These are phyloP conservation scores for Holothuria scabra DNA, from an alignment of 53 echinoderm and acorn worm species.

Conservation along the genomic window DNA sequence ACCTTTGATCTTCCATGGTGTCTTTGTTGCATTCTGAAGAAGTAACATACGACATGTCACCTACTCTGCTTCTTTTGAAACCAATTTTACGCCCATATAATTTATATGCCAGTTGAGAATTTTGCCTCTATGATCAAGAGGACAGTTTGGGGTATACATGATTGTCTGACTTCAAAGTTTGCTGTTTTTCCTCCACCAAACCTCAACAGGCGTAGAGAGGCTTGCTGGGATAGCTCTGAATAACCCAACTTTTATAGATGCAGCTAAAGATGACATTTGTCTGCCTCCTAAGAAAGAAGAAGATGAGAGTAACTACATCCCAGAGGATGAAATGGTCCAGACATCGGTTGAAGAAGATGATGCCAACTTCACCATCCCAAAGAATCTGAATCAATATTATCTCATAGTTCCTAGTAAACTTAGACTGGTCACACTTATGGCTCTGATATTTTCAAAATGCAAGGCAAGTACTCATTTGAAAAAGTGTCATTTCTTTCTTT, in stretches of 20 bases:
- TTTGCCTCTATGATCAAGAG: too few relatives aligned
- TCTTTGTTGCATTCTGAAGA: too few relatives aligned
- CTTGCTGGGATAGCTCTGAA: conserved; percentile 84
- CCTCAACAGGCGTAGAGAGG: conserved; percentile 67
- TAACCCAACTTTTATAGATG: conserved; percentile 80
- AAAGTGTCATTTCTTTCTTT: too few relatives aligned
- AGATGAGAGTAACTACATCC: conserved; percentile 24
- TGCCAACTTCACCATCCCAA: conserved; percentile 71
- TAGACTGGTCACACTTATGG: conserved; percentile 82
- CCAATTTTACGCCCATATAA: too few relatives aligned
- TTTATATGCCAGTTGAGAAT: too few relatives aligned
- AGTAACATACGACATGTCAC: too few relatives aligned
- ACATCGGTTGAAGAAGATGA: conserved; percentile 9
- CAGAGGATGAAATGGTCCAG: conserved; percentile 4
- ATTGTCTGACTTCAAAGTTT: too few relatives aligned
- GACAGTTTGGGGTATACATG: too few relatives aligned
- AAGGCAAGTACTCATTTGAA: conserved; percentile 53
- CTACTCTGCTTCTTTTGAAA: too few relatives aligned
- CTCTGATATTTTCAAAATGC: conserved; percentile 77
- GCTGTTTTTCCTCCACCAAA: too few relatives aligned
- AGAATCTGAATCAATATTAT: conserved; percentile 85
- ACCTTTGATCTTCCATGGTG: too few relatives aligned
- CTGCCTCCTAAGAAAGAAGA: neutral
- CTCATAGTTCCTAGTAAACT: conserved; percentile 92
- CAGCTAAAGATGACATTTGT: conserved; percentile 57